Percentiles rank a stretch among this genome's conserved stretches.
Evolutionary conservation across 2,797 vertebrate species (phyloP).

Genomic region (Eospalax fontanierii): DNA sequence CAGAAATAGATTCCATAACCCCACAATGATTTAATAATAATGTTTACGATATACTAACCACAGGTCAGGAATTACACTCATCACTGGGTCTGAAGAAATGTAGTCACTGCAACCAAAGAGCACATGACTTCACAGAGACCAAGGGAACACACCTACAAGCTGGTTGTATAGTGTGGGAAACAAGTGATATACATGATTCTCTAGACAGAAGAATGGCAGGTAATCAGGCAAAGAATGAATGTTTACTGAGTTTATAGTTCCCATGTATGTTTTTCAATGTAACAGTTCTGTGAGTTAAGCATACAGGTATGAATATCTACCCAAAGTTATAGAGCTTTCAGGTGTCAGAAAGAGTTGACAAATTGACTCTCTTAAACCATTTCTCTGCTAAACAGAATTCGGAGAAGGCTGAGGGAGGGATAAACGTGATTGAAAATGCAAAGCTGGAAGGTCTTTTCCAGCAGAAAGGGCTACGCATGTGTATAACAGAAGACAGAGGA

Average conservation of each 20-base stretch:
- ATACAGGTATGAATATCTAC: background rate
- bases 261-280: background rate
- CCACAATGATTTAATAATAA: background rate
- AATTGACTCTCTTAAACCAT: background rate
- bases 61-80: background rate
- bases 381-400: constrained; percentile 17
- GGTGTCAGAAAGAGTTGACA: background rate
- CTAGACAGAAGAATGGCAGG: background rate
- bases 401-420: background rate
- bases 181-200: too few species aligned
- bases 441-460: background rate
- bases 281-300: background rate
- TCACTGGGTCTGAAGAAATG: background rate
- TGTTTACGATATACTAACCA: background rate
- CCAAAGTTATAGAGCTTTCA: background rate
- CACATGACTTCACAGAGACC: background rate
- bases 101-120: background rate
- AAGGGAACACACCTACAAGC: background rate
- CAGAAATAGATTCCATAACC: background rate
- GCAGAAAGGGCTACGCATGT: background rate
- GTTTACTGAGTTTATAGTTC: background rate
- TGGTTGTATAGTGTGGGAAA: background rate
- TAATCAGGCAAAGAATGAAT: background rate
- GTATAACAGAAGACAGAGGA: background rate
- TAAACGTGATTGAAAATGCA: background rate